Evolutionary conservation across 1,140 invertebrate genomes (phyloP).

Genomic region (Helicoverpa armigera): DNA sequence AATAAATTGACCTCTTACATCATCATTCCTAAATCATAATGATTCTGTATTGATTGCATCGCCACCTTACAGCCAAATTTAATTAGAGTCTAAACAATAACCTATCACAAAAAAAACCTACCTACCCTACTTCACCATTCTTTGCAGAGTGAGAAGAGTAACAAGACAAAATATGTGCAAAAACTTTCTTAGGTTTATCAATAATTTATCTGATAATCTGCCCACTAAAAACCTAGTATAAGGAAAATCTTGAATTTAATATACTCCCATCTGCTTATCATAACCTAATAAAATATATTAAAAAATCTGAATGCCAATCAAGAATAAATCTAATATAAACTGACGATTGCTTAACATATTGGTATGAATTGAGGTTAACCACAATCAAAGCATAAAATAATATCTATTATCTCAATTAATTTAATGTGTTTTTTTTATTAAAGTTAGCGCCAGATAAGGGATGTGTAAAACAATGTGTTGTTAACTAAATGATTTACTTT

Average conservation of each 20-base stretch:
- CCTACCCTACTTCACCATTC: too few relatives aligned
- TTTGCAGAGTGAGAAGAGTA: too few relatives aligned
- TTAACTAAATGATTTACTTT: constrained; percentile 42
- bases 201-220: not conserved
- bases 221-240: not conserved
- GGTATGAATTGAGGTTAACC: constrained; percentile 11
- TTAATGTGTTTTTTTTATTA: not conserved
- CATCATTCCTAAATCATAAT: constrained; percentile 10
- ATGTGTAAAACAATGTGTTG: constrained; percentile 45
- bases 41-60: not conserved
- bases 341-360: constrained; percentile 9
- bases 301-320: constrained; percentile 21
- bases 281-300: constrained; percentile 16
- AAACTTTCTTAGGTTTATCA: too few relatives aligned
- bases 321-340: not conserved
- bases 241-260: constrained; percentile 13
- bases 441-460: constrained; percentile 9
- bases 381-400: constrained; percentile 19
- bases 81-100: not conserved
- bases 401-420: constrained; percentile 29
- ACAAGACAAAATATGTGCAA: too few relatives aligned
- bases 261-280: not conserved
- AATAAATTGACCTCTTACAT: constrained; percentile 47
- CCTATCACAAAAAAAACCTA: not conserved
- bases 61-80: constrained; percentile 2